Base-by-base conservation (phyloP, 2,113 vertebrate genomes). In the Morone saxatilis region DNA sequence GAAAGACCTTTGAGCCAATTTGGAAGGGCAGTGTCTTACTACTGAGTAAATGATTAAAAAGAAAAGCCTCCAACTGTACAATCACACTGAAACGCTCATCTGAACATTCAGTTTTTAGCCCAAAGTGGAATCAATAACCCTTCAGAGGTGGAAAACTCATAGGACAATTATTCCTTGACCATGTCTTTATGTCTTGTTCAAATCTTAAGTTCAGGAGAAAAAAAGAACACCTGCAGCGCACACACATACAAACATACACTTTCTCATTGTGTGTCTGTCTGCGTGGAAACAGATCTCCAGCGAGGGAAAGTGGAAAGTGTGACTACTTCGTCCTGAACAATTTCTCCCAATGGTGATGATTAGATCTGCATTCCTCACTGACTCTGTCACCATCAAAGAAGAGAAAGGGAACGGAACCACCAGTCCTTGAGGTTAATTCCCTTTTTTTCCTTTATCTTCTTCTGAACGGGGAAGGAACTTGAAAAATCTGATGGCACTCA, bases 281-380 rank as follows among this genome's bases (percentile, higher is more conserved):
- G 19, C 0, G 25, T 71, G 60, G 40, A 83, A 84, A 81, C 41
- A 31, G 48, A 43, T 74, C 20, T 53, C 41, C 51, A 70, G 63
- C 17, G 1, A 43, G 36, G 53, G 57, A 68, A 84, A 82, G 57
- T 72, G 74, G 65, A 81, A 86, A 81, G 62, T 36, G 13, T 79
- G 73, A 78, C 61, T 71, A 63, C 69, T 69, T 76, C 50, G 71
- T 68, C 60, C 60, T 56, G 48, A 77, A 72, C 59, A 56, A 41
- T 80, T 61, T 76, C 70, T 67, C 40, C 68, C 71, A 76, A 7
- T 16, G 48, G 69, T 78, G 48, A 78, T 74, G 70, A 86, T 87
- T 77, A 67, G 70, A 81, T 59, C 67, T 65, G 47, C 79, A 85
- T 91, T 85, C 83, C 88, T 45, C 8, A 1, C 69, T 53, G 56